Evolutionary conservation across 2,113 vertebrate species (phyloP).

Genomic region (Corvus moneduloides): DNA sequence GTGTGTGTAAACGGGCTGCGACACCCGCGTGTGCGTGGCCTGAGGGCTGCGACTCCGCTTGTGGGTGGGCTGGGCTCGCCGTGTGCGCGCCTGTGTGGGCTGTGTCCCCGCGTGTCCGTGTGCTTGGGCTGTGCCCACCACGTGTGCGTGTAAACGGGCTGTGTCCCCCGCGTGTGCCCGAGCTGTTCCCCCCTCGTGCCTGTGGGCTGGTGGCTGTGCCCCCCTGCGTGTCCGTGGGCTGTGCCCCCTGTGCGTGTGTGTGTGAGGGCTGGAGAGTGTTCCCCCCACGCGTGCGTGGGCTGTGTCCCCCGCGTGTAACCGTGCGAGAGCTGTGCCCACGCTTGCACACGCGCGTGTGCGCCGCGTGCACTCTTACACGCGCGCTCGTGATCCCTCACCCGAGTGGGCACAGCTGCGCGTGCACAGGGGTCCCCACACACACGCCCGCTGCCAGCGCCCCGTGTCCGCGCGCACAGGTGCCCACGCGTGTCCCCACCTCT

Average conservation of each 20-base stretch:
- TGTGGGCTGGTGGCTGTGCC: too few species aligned
- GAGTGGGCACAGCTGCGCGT: not conserved
- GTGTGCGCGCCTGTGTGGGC: not conserved
- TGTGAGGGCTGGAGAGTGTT: too few species aligned
- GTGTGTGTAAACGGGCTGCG: not conserved
- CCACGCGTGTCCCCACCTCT: not conserved
- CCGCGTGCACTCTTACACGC: accelerated
- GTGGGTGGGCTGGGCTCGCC: not conserved
- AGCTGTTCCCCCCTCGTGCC: not conserved
- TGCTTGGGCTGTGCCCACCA: not conserved
- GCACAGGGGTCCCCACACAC: not conserved
- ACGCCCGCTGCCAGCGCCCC: not conserved
- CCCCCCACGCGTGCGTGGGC: not conserved
- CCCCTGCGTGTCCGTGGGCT: not conserved
- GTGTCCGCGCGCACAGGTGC: accelerated
- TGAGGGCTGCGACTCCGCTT: not conserved
- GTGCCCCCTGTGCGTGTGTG: too few species aligned
- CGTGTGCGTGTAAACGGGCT: not conserved
- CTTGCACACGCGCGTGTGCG: not conserved
- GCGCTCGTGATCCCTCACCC: not conserved
- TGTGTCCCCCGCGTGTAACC: not conserved
- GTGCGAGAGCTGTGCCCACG: not conserved
- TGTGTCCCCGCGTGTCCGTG: not conserved
- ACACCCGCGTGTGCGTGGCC: not conserved
- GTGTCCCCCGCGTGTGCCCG: too few species aligned